Percentiles rank a stretch among this genome's conserved stretches.
These are phyloP conservation scores for Dysidea cf. avara DNA, from an alignment of 37 sponge, comb jelly and placozoan genomes.

Conservation along the genomic window DNA sequence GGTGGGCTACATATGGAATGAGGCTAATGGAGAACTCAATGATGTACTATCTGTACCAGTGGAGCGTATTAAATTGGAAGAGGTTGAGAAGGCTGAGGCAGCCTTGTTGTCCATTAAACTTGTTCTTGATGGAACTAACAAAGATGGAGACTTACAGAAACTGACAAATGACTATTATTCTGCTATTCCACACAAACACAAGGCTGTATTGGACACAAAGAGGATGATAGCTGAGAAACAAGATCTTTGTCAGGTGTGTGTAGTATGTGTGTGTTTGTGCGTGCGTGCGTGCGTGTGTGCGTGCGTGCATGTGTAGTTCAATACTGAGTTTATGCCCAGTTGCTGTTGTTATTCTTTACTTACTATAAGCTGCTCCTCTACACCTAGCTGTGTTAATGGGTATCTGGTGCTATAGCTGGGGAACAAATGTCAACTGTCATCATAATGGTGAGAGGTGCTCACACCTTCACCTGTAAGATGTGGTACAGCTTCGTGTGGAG, in stretches of 20 bases:
- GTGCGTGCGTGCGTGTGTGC: too few species aligned
- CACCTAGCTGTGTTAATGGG: too few species aligned
- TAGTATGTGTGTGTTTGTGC: too few species aligned
- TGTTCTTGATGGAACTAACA: constrained; percentile 38
- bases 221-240: constrained; percentile 71
- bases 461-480: too few species aligned
- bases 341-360: too few species aligned
- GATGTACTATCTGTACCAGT: constrained; percentile 72
- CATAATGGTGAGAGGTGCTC: too few species aligned
- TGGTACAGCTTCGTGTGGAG: too few species aligned
- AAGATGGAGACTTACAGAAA: not conserved
- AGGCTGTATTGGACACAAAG: constrained; percentile 39
- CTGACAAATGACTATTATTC: constrained; percentile 74
- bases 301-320: too few species aligned
- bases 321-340: too few species aligned
- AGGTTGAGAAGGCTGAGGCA: constrained; percentile 83
- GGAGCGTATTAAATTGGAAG: constrained; percentile 55
- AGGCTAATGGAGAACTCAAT: constrained; percentile 74
- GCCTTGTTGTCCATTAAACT: constrained; percentile 66
- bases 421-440: too few species aligned
- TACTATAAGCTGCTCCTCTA: too few species aligned
- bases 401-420: too few species aligned
- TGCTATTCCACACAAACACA: constrained; percentile 68
- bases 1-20: constrained; percentile 81
- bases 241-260: constrained; percentile 85